Conservation (phyloP, 2,797 vertebrate species). For the Decapterus maruadsi region DNA sequence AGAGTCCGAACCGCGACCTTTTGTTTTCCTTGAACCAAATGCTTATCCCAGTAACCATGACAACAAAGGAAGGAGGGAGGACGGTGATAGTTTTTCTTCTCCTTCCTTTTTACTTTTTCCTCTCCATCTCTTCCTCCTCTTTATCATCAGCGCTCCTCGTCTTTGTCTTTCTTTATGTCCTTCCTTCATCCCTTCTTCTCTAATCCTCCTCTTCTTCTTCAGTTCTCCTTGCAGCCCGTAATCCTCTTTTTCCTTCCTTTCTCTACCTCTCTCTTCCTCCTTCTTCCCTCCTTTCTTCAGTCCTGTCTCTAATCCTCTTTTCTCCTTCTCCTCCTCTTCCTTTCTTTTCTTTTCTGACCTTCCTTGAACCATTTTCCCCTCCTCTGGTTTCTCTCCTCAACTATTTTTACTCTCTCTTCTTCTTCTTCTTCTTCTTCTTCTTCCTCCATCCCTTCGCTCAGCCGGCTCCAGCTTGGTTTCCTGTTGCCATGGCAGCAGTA, state of each 20-base stretch:
- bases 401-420: too few relatives aligned
- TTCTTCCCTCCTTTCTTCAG: neutral
- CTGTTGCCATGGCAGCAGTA: conserved; percentile 83
- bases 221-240: too few relatives aligned
- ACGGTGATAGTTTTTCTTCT: conserved; percentile 14
- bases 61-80: conserved; percentile 1
- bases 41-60: too few relatives aligned
- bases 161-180: too few relatives aligned
- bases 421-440: neutral
- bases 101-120: too few relatives aligned
- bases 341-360: neutral
- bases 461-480: conserved; percentile 65
- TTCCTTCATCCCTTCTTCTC: neutral
- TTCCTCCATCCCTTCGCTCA: conserved; percentile 4
- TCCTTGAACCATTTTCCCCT: neutral
- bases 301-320: neutral
- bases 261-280: neutral
- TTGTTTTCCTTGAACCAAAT: too few relatives aligned
- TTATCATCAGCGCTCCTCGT: too few relatives aligned
- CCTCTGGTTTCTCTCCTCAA: too few relatives aligned
- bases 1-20: neutral
- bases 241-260: too few relatives aligned
- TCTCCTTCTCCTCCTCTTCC: too few relatives aligned
- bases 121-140: accelerated
- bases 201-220: conserved; percentile 10